phyloP scores from a whole-genome alignment of 2,797 vertebrate species.

The Meda fulgida region DNA sequence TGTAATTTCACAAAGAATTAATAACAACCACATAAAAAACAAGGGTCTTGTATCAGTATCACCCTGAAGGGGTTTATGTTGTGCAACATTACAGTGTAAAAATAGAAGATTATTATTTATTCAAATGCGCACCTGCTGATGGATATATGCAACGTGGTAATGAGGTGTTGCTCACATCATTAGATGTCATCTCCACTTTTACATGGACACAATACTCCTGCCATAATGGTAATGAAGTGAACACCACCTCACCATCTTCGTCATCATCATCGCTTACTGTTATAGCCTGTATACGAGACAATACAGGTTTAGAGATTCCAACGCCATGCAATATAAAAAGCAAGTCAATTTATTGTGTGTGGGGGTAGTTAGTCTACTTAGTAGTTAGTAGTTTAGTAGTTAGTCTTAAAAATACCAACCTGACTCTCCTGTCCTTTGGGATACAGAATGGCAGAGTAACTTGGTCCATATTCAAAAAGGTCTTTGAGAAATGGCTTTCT shows the following conservation, averaged over 20 bases:
- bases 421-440: constrained; percentile 61
- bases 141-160: constrained; percentile 67
- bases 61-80: background rate
- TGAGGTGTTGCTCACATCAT: constrained; percentile 48
- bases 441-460: constrained; percentile 69
- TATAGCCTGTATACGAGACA: constrained; percentile 21
- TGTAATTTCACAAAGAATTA: background rate
- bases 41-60: background rate
- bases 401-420: constrained; percentile 56
- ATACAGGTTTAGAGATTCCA: background rate
- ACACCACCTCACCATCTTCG: constrained; percentile 53
- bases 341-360: background rate
- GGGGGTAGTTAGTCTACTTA: too few relatives aligned
- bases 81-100: background rate
- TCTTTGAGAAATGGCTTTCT: constrained; percentile 65
- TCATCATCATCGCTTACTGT: background rate
- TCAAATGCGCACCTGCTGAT: constrained; percentile 67
- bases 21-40: background rate
- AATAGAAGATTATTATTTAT: background rate
- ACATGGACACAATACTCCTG: constrained; percentile 74
- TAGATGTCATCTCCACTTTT: constrained; percentile 40
- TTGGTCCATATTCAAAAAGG: constrained; percentile 66
- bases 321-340: background rate
- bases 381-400: too few relatives aligned
- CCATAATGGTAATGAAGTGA: constrained; percentile 65